phyloP scores from a whole-genome alignment of 2,888 invertebrate genomes.

The Eristalis tenax region DNA sequence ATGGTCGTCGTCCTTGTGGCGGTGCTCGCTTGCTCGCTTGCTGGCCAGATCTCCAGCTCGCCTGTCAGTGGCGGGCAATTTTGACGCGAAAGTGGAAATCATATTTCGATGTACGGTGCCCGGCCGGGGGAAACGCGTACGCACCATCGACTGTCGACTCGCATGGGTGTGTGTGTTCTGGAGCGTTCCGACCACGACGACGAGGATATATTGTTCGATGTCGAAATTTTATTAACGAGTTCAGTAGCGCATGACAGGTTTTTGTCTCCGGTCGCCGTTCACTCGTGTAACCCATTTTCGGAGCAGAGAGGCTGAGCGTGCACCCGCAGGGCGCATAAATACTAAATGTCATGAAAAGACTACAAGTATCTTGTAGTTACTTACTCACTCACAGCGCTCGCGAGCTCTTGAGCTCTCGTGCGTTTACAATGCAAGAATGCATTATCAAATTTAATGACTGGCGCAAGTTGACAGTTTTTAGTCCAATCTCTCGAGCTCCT shows the following conservation, averaged over 20 bases:
- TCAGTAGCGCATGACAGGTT: conserved; percentile 41
- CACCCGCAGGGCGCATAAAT: conserved; percentile 58
- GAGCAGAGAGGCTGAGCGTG: not conserved
- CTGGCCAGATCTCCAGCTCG: conserved; percentile 4
- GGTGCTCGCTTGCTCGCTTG: not conserved
- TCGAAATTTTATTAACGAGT: conserved; percentile 65
- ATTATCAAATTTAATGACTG: conserved; percentile 69
- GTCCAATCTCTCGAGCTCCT: conserved; percentile 19
- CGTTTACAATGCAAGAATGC: conserved; percentile 65
- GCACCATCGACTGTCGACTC: not conserved
- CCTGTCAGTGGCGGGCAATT: conserved; percentile 11
- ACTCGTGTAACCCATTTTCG: conserved; percentile 38
- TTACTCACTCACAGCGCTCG: not conserved
- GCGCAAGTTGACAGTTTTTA: conserved; percentile 70
- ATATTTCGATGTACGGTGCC: conserved; percentile 7
- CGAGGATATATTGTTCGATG: conserved; percentile 21
- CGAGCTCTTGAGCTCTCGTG: not conserved
- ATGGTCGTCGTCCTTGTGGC: conserved; percentile 14
- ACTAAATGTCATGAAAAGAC: conserved; percentile 48
- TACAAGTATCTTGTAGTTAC: conserved; percentile 43
- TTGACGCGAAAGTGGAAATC: conserved; percentile 54
- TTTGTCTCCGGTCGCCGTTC: conserved; percentile 15
- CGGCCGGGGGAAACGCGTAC: not conserved
- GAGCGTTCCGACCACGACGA: not conserved
- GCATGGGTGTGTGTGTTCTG: not conserved